A percentile compares a stretch with the other conserved stretches of the same genome.
Evolutionary conservation across 2,113 vertebrate genomes (phyloP).

Genomic region (Cavia aperea): DNA sequence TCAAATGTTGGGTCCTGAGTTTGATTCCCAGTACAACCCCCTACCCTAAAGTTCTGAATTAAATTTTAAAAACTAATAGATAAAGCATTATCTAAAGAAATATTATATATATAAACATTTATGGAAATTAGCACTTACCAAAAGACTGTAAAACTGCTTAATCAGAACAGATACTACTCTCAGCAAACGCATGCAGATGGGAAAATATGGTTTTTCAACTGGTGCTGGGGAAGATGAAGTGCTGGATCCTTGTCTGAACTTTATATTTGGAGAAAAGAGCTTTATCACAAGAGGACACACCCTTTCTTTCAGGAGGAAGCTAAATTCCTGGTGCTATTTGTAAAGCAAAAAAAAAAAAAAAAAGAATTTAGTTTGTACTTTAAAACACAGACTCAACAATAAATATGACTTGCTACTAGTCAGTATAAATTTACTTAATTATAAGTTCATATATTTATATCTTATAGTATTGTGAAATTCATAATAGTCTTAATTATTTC

Average conservation of each 20-base stretch:
- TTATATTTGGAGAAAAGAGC: slow-evolving; percentile 99
- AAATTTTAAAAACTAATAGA: not conserved
- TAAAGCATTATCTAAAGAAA: not conserved
- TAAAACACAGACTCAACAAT: not conserved
- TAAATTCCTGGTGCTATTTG: slow-evolving; percentile 96
- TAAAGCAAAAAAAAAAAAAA: slow-evolving; percentile 51
- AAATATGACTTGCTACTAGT: slow-evolving; percentile 16
- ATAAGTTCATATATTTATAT: not conserved
- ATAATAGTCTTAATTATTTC: not conserved
- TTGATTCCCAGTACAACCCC: too few species aligned
- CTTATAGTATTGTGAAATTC: slow-evolving; percentile 34
- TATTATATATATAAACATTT: not conserved
- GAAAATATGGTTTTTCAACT: slow-evolving; percentile 97
- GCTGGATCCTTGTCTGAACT: slow-evolving; percentile 94
- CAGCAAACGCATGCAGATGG: slow-evolving; percentile 98
- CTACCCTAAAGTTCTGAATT: not conserved
- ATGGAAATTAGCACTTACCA: slow-evolving; percentile 81
- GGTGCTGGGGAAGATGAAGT: slow-evolving; percentile 90
- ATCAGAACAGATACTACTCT: slow-evolving; percentile 97
- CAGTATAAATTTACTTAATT: not conserved
- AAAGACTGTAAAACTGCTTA: slow-evolving; percentile 96
- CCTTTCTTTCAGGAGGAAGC: slow-evolving; percentile 96
- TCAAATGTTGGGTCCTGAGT: not conserved
- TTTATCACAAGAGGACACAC: slow-evolving; percentile 99
- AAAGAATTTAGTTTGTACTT: slow-evolving; percentile 17